Evolutionary conservation across 2,888 invertebrate genomes (phyloP).

Genomic region (Drosophila glabriapex): DNA sequence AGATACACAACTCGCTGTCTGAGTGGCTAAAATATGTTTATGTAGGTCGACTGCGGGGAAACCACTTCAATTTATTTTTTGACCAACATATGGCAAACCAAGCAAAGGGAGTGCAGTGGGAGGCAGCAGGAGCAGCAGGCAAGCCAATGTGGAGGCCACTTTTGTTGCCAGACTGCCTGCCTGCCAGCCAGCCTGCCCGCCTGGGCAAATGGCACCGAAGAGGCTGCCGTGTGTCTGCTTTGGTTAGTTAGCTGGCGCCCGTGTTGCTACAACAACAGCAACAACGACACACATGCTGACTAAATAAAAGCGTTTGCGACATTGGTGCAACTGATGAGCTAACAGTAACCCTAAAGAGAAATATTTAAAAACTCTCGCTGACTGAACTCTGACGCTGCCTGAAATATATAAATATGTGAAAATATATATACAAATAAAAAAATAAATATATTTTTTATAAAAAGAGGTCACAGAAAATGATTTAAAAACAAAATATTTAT

Average conservation of each 20-base stretch:
- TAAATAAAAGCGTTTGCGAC: slow-evolving; percentile 21
- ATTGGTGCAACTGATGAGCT: slow-evolving; percentile 4
- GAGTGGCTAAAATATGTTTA: slow-evolving; percentile 68
- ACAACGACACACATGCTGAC: slow-evolving; percentile 23
- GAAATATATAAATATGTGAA: too few species aligned
- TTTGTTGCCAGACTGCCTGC: slow-evolving; percentile 15
- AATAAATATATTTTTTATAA: too few species aligned
- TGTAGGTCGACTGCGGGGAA: slow-evolving; percentile 61
- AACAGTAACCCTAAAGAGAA: background rate
- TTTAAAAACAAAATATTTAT: background rate
- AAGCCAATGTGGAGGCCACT: background rate
- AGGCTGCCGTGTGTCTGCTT: slow-evolving; percentile 51
- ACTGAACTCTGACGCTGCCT: too few species aligned
- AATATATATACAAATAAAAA: too few species aligned
- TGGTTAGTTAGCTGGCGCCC: slow-evolving; percentile 52
- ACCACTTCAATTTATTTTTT: slow-evolving; percentile 80
- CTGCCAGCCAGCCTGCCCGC: slow-evolving; percentile 11
- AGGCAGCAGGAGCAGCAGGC: background rate
- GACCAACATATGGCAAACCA: slow-evolving; percentile 75
- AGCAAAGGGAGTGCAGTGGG: background rate
- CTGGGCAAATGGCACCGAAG: slow-evolving; percentile 8
- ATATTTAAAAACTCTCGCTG: too few species aligned
- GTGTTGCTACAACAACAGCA: slow-evolving; percentile 25
- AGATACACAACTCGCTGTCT: slow-evolving; percentile 49
- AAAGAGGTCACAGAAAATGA: too few species aligned